These are phyloP conservation scores for Dufourea novaeangliae DNA, from an alignment of 1,140 invertebrate species.

Conservation along the genomic window DNA sequence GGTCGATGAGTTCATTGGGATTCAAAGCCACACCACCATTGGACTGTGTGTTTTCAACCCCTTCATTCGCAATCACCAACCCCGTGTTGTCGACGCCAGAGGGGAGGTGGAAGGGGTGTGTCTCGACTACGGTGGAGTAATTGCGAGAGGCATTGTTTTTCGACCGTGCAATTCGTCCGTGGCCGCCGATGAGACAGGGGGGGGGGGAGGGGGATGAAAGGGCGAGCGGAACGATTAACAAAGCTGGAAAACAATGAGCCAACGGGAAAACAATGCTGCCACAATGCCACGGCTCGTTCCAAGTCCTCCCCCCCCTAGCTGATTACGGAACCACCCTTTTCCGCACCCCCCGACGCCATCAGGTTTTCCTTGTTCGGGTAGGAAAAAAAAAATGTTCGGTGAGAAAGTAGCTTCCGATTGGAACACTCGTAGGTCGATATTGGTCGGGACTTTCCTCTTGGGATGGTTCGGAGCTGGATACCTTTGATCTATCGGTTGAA, in stretches of 20 bases:
- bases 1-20: no score
- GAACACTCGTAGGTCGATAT: neutral
- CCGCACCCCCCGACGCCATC: neutral
- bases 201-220: neutral
- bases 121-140: slow-evolving; percentile 65
- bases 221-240: slow-evolving; percentile 70
- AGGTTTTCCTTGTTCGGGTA: neutral
- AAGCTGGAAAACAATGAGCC: slow-evolving; percentile 75
- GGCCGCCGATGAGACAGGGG: neutral
- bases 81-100: neutral
- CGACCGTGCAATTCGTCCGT: slow-evolving; percentile 45
- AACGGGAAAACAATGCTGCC: slow-evolving; percentile 64
- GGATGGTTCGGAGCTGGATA: no score
- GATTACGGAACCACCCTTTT: slow-evolving; percentile 64
- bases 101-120: neutral
- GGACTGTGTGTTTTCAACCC: neutral
- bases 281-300: slow-evolving; percentile 69
- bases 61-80: slow-evolving; percentile 2
- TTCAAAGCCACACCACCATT: no score
- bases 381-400: neutral
- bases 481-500: no score
- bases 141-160: slow-evolving; percentile 73
- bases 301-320: slow-evolving; percentile 68
- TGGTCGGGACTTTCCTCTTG: no score
- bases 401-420: neutral